phyloP scores from a whole-genome alignment of 2,888 invertebrate species.

The Copidosoma aretas region DNA sequence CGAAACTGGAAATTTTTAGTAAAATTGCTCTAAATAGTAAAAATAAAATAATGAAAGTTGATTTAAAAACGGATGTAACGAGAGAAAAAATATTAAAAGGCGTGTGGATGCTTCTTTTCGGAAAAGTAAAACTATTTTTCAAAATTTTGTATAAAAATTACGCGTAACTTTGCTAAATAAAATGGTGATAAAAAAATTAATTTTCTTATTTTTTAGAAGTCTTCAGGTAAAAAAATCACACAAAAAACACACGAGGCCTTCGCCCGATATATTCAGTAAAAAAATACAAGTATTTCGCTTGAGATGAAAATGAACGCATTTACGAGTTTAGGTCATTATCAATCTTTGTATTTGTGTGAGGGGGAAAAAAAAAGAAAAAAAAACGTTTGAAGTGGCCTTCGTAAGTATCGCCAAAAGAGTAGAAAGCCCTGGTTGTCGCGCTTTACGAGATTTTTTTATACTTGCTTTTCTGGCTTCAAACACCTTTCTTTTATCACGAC shows the following conservation, averaged over 20 bases:
- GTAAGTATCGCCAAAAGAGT: conserved; percentile 47
- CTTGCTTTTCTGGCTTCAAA: conserved; percentile 27
- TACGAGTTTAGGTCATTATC: conserved; percentile 44
- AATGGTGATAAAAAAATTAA: conserved; percentile 38
- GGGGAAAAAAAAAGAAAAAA: conserved; percentile 49
- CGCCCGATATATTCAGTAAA: conserved; percentile 44
- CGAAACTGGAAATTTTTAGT: too few species aligned
- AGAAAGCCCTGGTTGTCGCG: conserved; percentile 44
- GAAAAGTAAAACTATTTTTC: conserved; percentile 58
- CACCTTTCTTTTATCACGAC: conserved; percentile 31
- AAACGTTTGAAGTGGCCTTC: conserved; percentile 61
- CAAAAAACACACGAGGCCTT: conserved; percentile 51
- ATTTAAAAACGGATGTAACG: too few species aligned
- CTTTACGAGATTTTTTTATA: conserved; percentile 52
- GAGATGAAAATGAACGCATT: conserved; percentile 39
- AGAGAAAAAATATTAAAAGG: conserved; percentile 29
- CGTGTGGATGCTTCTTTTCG: conserved; percentile 50
- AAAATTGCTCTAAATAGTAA: too few species aligned
- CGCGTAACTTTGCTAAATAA: conserved; percentile 47
- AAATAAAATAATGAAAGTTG: too few species aligned
- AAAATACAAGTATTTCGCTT: conserved; percentile 38
- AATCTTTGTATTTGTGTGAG: conserved; percentile 54
- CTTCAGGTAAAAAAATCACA: conserved; percentile 41
- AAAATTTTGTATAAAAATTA: conserved; percentile 56
- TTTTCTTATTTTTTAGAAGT: conserved; percentile 41